Evolutionary conservation across 2,113 vertebrate genomes (phyloP).

Genomic region (Actenoides lindsayi): DNA sequence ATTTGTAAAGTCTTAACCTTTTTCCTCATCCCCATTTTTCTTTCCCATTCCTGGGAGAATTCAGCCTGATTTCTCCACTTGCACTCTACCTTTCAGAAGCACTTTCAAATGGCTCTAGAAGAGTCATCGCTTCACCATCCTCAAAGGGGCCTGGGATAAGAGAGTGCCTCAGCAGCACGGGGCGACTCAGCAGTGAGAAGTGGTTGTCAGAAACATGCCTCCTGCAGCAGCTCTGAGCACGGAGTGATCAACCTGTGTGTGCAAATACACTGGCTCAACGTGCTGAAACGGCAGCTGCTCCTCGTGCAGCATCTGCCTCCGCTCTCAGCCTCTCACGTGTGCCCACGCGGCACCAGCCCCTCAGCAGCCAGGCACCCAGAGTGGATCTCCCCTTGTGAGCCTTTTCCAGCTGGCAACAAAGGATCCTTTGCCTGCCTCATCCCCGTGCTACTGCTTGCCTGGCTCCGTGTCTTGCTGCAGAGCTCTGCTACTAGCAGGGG

Average conservation of each 20-base stretch:
- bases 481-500: background rate
- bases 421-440: background rate
- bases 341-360: background rate
- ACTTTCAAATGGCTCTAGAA: background rate
- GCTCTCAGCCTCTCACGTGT: background rate
- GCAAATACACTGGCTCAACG: background rate
- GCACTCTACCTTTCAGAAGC: background rate
- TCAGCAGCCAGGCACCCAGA: background rate
- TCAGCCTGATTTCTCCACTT: background rate
- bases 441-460: background rate
- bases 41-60: background rate
- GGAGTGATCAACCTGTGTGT: background rate
- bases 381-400: background rate
- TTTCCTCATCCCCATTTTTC: background rate
- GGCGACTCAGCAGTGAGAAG: conserved; percentile 14
- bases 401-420: background rate
- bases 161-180: background rate
- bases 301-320: background rate
- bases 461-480: background rate
- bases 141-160: fast-evolving
- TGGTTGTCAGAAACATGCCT: background rate
- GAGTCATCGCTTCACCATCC: background rate
- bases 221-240: background rate
- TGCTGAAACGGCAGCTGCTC: background rate
- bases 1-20: background rate